Percentiles rank a stretch among this genome's conserved stretches.
These are phyloP conservation scores for Ectemnius cavifrons DNA, from an alignment of 2,888 invertebrate genomes.

Conservation along the genomic window DNA sequence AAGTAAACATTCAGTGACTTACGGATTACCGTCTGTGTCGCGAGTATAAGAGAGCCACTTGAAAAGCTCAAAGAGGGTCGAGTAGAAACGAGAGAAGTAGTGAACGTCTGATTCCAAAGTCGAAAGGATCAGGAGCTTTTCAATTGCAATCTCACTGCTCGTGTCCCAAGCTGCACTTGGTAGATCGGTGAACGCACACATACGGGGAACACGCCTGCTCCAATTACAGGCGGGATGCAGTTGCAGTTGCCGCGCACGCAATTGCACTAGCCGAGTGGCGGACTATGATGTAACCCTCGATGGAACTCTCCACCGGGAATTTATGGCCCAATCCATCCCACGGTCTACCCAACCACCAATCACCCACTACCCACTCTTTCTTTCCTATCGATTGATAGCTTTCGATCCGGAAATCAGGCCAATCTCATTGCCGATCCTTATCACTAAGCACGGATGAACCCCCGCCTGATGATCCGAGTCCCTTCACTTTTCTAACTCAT, in stretches of 20 bases:
- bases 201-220: conserved; percentile 16
- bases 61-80: too few species aligned
- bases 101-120: conserved; percentile 33
- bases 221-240: conserved; percentile 45
- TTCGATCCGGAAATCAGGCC: too few species aligned
- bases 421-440: too few species aligned
- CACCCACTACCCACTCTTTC: conserved; percentile 9
- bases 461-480: too few species aligned
- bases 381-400: neutral
- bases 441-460: too few species aligned
- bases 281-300: neutral
- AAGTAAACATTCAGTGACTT: too few species aligned
- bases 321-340: conserved; percentile 35
- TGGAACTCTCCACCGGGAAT: conserved; percentile 29
- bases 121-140: conserved; percentile 38
- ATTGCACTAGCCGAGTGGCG: conserved; percentile 10
- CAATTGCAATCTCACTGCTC: conserved; percentile 37
- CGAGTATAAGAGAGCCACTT: too few species aligned
- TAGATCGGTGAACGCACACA: conserved; percentile 9
- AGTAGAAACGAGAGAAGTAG: too few species aligned
- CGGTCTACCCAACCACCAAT: conserved; percentile 25
- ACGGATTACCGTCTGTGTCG: too few species aligned
- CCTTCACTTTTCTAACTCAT: too few species aligned
- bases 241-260: conserved; percentile 28
- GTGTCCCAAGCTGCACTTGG: conserved; percentile 24